Conservation (phyloP, 2,797 vertebrate species). For the Etheostoma nigrum region DNA sequence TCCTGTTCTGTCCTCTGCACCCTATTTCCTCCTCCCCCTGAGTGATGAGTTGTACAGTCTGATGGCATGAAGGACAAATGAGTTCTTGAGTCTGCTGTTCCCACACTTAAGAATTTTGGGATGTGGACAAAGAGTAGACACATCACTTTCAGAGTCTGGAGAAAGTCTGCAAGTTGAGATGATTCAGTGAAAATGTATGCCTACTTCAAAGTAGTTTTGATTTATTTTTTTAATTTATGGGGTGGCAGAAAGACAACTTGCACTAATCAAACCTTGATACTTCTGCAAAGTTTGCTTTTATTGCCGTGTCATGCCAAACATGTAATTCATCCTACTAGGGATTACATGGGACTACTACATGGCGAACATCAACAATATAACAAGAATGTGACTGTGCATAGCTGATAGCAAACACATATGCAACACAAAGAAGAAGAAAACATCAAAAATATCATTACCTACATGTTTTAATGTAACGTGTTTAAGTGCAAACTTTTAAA, state of each 20-base stretch:
- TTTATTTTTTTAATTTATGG: too few species aligned
- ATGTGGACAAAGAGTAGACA: not conserved
- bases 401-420: not conserved
- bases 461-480: not conserved
- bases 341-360: not conserved
- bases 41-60: too few species aligned
- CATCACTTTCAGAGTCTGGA: not conserved
- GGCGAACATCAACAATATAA: not conserved
- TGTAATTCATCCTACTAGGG: not conserved
- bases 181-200: not conserved
- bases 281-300: not conserved
- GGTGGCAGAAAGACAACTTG: not conserved
- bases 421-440: not conserved
- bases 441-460: not conserved
- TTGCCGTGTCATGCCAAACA: not conserved
- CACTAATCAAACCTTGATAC: not conserved
- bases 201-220: not conserved
- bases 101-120: too few species aligned
- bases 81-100: too few species aligned
- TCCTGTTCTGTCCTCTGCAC: too few species aligned
- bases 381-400: not conserved
- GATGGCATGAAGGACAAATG: too few species aligned
- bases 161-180: conserved; percentile 3
- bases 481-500: too few species aligned
- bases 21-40: too few species aligned